Percentiles rank a stretch among this genome's conserved stretches.
These are phyloP conservation scores for Lordiphosa stackelbergi DNA, from an alignment of 1,140 invertebrate species.

Conservation along the genomic window DNA sequence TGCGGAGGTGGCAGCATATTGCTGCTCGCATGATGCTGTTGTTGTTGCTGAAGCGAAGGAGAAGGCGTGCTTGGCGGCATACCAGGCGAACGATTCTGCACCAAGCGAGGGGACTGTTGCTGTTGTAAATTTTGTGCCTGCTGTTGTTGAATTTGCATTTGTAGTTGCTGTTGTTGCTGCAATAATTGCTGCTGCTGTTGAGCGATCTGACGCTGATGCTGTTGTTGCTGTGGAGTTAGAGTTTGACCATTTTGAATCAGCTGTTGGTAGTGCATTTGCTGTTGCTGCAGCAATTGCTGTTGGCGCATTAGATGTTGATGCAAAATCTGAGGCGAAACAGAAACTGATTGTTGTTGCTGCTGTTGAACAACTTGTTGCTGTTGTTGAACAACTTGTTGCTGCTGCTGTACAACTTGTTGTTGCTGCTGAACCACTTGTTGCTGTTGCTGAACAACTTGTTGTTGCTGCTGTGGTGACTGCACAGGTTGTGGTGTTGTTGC, in stretches of 20 bases:
- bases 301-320: constrained; percentile 68
- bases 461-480: constrained; percentile 29
- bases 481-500: constrained; percentile 31
- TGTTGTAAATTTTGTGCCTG: constrained; percentile 56
- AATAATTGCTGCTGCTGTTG: constrained; percentile 48
- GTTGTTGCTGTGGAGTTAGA: constrained; percentile 63
- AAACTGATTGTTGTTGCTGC: constrained; percentile 43
- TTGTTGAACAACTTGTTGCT: constrained; percentile 40
- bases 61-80: constrained; percentile 60
- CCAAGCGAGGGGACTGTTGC: constrained; percentile 77
- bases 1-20: constrained; percentile 70
- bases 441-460: constrained; percentile 35
- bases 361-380: constrained; percentile 41
- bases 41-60: constrained; percentile 60
- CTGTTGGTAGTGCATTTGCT: constrained; percentile 73
- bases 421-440: constrained; percentile 31
- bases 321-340: constrained; percentile 67
- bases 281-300: constrained; percentile 64
- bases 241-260: constrained; percentile 67
- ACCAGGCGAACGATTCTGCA: constrained; percentile 60
- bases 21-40: constrained; percentile 43
- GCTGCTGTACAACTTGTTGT: constrained; percentile 29
- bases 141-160: constrained; percentile 62
- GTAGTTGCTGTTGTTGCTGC: constrained; percentile 58
- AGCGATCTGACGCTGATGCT: constrained; percentile 50